Evolutionary conservation across 2,888 invertebrate species (phyloP), one percentile per base, ranked within the genome.

Genomic region (Meloe dianella): DNA sequence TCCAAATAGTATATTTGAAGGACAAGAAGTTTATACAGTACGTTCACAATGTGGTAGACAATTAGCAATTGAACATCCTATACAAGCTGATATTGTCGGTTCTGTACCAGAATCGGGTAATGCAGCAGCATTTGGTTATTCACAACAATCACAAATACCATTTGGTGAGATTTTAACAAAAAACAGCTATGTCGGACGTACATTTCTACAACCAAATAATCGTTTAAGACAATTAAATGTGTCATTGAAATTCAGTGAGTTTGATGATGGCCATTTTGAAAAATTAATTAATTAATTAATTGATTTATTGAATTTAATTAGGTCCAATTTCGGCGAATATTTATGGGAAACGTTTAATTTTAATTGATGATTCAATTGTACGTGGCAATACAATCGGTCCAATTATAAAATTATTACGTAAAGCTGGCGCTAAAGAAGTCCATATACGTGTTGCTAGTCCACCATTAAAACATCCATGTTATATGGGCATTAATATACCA

Each of bases 401-500:
- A 0, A 96, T 99, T 57, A 96, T 99, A 59, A 93, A 94, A 83
- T 86, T 99, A 74, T 83, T 99, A 58, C 88, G 93, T 60, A 94
- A 95, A 76, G 95, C 96, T 0, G 98, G 99, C 0, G 98, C 98
- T 0, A 91, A 89, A 75, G 96, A 98, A 89, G 98, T 99, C 0
- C 98, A 99, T 83, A 92, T 99, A 57, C 87, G 98, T 78, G 94
- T 99, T 75, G 98, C 98, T 47, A 98, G 98, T 12, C 99, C 99
- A 0, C 98, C 98, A 0, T 87, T 99, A 59, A 91, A 91, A 78
- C 93, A 92, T 84, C 96, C 97, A 0, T 99, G 98, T 83, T 98
- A 97, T 84, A 98, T 99, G 98, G 99, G 99, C 61, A 98, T 99
- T 81, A 98, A 99, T 84, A 99, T 99, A 74, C 98, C 99, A n/a